Percentiles rank a stretch among this genome's conserved stretches.
Conservation (phyloP, 1,140 invertebrate species). For the Aporrectodea caliginosa region DNA sequence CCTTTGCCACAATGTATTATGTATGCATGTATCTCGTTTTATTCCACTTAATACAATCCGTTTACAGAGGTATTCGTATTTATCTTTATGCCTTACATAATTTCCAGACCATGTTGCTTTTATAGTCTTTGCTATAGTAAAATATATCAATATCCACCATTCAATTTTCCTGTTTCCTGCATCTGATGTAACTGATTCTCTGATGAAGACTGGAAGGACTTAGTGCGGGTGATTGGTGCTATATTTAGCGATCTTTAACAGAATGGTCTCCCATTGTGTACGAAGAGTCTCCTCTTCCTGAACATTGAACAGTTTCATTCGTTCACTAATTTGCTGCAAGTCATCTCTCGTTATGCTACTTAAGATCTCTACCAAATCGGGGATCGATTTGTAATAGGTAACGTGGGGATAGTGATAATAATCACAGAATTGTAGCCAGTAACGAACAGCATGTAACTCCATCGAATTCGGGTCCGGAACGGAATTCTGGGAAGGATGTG, state of each 20-base stretch:
- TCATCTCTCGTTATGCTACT: background rate
- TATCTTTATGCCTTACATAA: too few species aligned
- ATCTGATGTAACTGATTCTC: too few species aligned
- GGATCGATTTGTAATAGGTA: constrained; percentile 13
- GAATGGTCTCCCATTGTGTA: background rate
- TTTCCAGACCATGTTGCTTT: too few species aligned
- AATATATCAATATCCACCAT: too few species aligned
- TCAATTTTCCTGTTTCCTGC: too few species aligned
- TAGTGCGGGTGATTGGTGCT: background rate
- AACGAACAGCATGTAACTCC: background rate
- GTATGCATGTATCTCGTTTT: too few species aligned
- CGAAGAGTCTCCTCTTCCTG: background rate
- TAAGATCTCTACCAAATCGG: constrained; percentile 30
- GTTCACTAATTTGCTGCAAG: constrained; percentile 6
- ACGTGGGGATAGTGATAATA: constrained; percentile 28
- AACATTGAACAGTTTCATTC: background rate
- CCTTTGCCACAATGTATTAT: too few species aligned
- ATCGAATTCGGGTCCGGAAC: constrained; percentile 28
- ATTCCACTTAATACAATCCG: too few species aligned
- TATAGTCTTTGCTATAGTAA: too few species aligned
- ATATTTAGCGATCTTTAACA: constrained; percentile 6
- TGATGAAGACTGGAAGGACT: too few species aligned
- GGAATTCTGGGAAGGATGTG: constrained; percentile 3
- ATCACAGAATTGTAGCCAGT: constrained; percentile 33
- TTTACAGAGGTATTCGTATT: too few species aligned